Percentiles rank a stretch among this genome's conserved stretches.
Conservation (phyloP, 1,140 invertebrate species). For the Brachionus rubens region DNA sequence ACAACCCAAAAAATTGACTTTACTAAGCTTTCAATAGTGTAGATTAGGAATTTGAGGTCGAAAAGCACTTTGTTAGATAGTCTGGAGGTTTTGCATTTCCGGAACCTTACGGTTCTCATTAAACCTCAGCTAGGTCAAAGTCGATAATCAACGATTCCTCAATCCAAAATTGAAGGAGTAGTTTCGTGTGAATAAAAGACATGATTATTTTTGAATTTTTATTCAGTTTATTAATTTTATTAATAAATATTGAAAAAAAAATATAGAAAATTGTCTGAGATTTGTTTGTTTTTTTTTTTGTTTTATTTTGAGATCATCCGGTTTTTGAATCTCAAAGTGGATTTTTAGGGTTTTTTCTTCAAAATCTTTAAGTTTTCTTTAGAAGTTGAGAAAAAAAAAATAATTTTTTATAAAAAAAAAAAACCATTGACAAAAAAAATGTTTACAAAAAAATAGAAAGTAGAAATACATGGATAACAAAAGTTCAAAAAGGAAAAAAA, state of each 20-base stretch:
- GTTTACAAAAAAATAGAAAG: constrained; percentile 27
- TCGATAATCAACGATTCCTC: too few relatives aligned
- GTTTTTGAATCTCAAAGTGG: not conserved
- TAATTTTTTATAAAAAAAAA: constrained; percentile 19
- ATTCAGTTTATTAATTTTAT: constrained; percentile 39
- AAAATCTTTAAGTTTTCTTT: not conserved
- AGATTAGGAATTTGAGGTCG: too few relatives aligned
- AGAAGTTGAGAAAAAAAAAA: constrained; percentile 9
- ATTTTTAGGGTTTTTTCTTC: constrained; percentile 1
- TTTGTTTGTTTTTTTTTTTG: too few relatives aligned
- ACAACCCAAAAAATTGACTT: too few relatives aligned
- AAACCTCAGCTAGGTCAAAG: too few relatives aligned
- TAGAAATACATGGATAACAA: constrained; percentile 31
- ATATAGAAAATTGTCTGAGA: constrained; percentile 36
- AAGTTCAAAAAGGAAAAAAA: constrained; percentile 1
- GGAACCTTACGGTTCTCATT: too few relatives aligned
- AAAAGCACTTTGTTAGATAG: too few relatives aligned
- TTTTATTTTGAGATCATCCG: constrained; percentile 35
- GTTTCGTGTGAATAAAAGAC: too few relatives aligned
- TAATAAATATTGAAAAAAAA: constrained; percentile 25
- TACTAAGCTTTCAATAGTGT: too few relatives aligned
- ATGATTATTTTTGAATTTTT: not conserved
- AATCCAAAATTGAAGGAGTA: too few relatives aligned
- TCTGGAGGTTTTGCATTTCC: too few relatives aligned
- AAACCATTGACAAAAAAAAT: constrained; percentile 24